Evolutionary conservation across 2,797 vertebrate genomes (phyloP).

Genomic region (Ceyx erithaca): DNA sequence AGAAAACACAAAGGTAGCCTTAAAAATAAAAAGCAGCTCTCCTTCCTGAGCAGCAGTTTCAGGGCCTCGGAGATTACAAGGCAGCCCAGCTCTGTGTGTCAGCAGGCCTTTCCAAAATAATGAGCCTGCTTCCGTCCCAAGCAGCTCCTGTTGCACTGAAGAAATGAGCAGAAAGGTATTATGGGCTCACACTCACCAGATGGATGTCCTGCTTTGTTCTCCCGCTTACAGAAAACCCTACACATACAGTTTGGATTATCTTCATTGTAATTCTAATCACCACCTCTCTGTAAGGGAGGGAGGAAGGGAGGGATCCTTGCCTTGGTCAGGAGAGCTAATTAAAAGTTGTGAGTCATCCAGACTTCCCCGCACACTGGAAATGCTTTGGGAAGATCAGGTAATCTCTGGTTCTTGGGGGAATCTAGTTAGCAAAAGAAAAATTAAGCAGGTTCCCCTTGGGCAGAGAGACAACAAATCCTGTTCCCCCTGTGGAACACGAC

Average conservation of each 20-base stretch:
- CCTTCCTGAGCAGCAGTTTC: slow-evolving; percentile 55
- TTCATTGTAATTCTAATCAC: slow-evolving; percentile 74
- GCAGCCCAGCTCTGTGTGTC: slow-evolving; percentile 45
- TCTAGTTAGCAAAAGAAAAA: slow-evolving; percentile 29
- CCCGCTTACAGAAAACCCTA: slow-evolving; percentile 55
- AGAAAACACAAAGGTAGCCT: slow-evolving; percentile 62
- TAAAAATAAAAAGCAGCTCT: slow-evolving; percentile 59
- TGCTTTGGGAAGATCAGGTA: slow-evolving; percentile 63
- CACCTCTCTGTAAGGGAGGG: slow-evolving; percentile 38
- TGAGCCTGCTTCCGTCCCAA: slow-evolving; percentile 57
- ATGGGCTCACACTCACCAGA: slow-evolving; percentile 68
- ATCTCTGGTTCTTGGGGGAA: slow-evolving; percentile 50
- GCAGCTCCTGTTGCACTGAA: slow-evolving; percentile 65
- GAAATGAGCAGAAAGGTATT: slow-evolving; percentile 72
- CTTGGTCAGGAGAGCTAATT: slow-evolving; percentile 64
- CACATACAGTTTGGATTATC: slow-evolving; percentile 72
- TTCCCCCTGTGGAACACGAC: background rate
- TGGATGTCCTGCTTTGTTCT: slow-evolving; percentile 72
- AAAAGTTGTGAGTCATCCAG: slow-evolving; percentile 67
- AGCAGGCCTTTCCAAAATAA: slow-evolving; percentile 63
- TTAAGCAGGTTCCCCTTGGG: slow-evolving; percentile 9
- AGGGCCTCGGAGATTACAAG: slow-evolving; percentile 56
- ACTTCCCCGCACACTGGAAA: background rate
- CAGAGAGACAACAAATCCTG: slow-evolving; percentile 12
- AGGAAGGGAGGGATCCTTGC: slow-evolving; percentile 40